Evolutionary conservation across 1,140 invertebrate species (phyloP).

Genomic region (Drosophila azteca): DNA sequence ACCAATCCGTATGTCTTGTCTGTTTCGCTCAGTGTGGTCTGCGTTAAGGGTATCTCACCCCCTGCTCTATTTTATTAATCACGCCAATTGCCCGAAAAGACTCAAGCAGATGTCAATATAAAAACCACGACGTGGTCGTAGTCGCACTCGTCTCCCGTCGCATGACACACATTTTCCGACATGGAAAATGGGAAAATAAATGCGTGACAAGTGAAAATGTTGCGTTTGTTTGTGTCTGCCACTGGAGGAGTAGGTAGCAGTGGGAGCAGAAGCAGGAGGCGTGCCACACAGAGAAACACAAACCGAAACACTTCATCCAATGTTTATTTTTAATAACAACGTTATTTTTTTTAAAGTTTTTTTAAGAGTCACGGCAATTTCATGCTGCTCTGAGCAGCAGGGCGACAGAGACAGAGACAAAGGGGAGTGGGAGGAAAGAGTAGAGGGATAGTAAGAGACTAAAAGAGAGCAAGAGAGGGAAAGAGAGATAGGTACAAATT

Average conservation of each 20-base stretch:
- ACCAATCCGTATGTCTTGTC: too few species aligned
- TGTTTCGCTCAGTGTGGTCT: too few species aligned
- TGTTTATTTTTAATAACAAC: slow-evolving; percentile 68
- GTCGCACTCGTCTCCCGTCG: slow-evolving; percentile 23
- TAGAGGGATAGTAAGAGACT: neutral
- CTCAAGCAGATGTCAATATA: slow-evolving; percentile 67
- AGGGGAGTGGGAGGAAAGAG: neutral
- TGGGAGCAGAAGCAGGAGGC: neutral
- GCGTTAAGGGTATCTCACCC: slow-evolving; percentile 21
- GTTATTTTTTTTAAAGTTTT: slow-evolving; percentile 32
- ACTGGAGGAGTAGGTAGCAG: slow-evolving; percentile 24
- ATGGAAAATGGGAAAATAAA: slow-evolving; percentile 48
- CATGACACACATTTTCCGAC: slow-evolving; percentile 66
- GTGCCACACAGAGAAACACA: slow-evolving; percentile 7
- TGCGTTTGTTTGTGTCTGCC: slow-evolving; percentile 34
- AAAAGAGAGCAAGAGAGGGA: slow-evolving; percentile 6
- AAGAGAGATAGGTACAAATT: slow-evolving; percentile 43
- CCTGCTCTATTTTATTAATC: slow-evolving; percentile 54
- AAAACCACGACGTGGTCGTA: slow-evolving; percentile 40
- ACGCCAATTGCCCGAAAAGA: slow-evolving; percentile 38
- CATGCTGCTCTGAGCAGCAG: slow-evolving; percentile 25
- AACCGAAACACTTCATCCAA: slow-evolving; percentile 25
- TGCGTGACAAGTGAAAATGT: slow-evolving; percentile 76
- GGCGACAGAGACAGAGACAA: slow-evolving; percentile 9
- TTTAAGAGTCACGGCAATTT: slow-evolving; percentile 62